Evolutionary conservation across 2,113 vertebrate genomes (phyloP).

Genomic region (Pangasianodon hypophthalmus): DNA sequence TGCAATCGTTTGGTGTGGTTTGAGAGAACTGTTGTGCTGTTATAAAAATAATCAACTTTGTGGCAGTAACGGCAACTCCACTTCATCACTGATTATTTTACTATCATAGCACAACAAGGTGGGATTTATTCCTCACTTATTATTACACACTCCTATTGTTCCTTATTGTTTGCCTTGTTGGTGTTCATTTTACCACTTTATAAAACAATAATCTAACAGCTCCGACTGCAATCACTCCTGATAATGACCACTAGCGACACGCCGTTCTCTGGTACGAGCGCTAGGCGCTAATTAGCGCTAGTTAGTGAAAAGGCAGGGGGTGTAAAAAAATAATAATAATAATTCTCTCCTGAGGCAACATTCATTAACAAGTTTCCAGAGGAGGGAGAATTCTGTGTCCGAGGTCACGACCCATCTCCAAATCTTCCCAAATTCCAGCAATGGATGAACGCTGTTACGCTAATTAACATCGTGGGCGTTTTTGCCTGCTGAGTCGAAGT

Average conservation of each 20-base stretch:
- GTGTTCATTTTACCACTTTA: too few relatives aligned
- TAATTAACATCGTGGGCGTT: not conserved
- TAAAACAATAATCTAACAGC: not conserved
- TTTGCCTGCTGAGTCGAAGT: not conserved
- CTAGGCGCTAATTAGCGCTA: slow-evolving; percentile 47
- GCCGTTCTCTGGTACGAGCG: not conserved
- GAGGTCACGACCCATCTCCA: slow-evolving; percentile 2
- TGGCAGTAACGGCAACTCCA: not conserved
- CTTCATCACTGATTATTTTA: not conserved
- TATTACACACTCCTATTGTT: not conserved
- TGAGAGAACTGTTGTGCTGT: too few relatives aligned
- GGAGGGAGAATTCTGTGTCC: not conserved
- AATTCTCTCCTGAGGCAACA: not conserved
- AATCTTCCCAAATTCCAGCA: not conserved
- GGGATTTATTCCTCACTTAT: not conserved
- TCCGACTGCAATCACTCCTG: not conserved
- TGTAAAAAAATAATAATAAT: too few relatives aligned
- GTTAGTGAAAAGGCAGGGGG: slow-evolving; percentile 29
- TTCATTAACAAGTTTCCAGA: slow-evolving; percentile 45
- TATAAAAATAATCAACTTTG: not conserved
- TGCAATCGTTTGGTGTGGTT: too few relatives aligned
- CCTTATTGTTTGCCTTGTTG: not conserved
- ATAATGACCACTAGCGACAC: not conserved
- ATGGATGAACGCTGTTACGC: not conserved
- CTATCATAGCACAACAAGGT: not conserved